A percentile compares a stretch with the other conserved stretches of the same genome.
phyloP scores from a whole-genome alignment of 1,140 invertebrate genomes.

The Drosophila gunungcola region DNA sequence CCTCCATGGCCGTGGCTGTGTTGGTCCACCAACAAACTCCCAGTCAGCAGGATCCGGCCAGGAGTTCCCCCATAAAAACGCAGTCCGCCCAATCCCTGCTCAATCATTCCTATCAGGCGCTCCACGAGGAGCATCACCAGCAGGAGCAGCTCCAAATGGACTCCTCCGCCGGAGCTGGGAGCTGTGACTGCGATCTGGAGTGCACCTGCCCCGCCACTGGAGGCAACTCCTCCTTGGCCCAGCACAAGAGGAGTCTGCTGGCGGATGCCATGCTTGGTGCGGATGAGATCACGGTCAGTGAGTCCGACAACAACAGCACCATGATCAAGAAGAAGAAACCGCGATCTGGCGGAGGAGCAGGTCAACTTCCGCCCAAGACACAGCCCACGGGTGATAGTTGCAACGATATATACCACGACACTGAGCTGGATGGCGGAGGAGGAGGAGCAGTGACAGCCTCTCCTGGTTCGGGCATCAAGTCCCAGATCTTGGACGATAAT shows the following conservation, averaged over 20 bases:
- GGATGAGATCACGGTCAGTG: constrained; percentile 81
- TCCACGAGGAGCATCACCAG: constrained; percentile 60
- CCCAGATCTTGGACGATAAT: constrained; percentile 67
- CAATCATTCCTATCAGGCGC: constrained; percentile 77
- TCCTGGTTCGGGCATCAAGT: constrained; percentile 42
- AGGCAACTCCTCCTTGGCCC: constrained; percentile 33
- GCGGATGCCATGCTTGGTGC: constrained; percentile 78
- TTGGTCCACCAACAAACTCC: constrained; percentile 74
- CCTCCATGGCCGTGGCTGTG: constrained; percentile 73
- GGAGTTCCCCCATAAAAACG: constrained; percentile 38
- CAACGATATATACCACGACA: constrained; percentile 75
- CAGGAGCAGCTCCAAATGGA: constrained; percentile 57
- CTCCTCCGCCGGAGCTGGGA: constrained; percentile 43
- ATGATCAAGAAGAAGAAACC: constrained; percentile 79
- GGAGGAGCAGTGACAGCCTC: constrained; percentile 39
- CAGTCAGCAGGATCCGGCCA: constrained; percentile 21
- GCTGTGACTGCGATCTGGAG: constrained; percentile 78
- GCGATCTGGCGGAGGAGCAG: constrained; percentile 31
- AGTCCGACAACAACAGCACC: constrained; percentile 82
- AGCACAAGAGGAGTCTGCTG: constrained; percentile 68
- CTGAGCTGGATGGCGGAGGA: constrained; percentile 63
- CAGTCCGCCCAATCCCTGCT: constrained; percentile 78
- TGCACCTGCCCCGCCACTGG: constrained; percentile 61
- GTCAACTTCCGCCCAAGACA: constrained; percentile 49
- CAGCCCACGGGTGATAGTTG: constrained; percentile 52